These are phyloP conservation scores for Papilio polytes DNA, from an alignment of 1,140 invertebrate genomes.

Conservation along the genomic window DNA sequence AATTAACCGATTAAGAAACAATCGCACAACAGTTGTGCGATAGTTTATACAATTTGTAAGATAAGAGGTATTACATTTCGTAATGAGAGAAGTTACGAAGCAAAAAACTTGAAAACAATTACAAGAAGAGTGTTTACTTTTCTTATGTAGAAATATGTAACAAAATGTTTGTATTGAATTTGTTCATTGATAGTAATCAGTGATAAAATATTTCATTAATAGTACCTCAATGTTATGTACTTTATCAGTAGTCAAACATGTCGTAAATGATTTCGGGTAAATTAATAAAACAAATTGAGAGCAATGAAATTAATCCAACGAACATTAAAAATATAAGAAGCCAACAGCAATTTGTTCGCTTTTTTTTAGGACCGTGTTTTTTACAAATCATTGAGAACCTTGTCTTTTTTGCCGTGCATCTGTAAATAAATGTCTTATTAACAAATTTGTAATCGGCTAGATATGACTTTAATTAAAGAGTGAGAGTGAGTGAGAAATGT, in stretches of 20 bases:
- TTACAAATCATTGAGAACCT: conserved; percentile 5
- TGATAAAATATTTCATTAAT: neutral
- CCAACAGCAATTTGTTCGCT: neutral
- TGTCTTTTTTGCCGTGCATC: conserved; percentile 9
- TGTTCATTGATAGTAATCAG: neutral
- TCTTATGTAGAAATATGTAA: neutral
- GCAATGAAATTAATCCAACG: neutral
- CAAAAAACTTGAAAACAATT: no score
- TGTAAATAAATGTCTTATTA: neutral
- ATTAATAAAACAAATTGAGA: neutral
- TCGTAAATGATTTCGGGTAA: conserved; percentile 12
- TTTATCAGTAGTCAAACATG: neutral
- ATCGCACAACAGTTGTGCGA: no score
- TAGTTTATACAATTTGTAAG: no score
- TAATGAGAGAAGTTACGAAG: no score
- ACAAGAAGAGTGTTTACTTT: neutral
- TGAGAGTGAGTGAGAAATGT: no score
- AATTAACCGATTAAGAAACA: no score
- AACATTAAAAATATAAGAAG: neutral
- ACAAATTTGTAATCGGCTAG: no score
- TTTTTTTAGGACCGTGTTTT: conserved; percentile 1
- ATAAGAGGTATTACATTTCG: no score
- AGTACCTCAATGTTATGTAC: neutral
- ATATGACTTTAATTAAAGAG: no score
- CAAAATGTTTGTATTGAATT: neutral